phyloP scores from a whole-genome alignment of 2,888 invertebrate species.

The Dasysyrphus albostriatus region DNA sequence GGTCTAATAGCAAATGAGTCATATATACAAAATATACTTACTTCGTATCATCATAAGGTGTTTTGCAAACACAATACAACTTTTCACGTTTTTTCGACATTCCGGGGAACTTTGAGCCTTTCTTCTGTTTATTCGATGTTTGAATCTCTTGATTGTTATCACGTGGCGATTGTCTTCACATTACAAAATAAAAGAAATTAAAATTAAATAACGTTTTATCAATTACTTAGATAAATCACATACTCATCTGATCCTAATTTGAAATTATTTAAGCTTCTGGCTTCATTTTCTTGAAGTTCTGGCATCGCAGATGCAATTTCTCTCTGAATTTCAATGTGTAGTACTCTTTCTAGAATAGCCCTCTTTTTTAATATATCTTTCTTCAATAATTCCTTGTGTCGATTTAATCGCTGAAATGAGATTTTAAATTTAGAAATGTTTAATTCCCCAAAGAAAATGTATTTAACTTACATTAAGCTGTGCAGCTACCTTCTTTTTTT shows the following conservation, averaged over 20 bases:
- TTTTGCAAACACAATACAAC: conserved; percentile 95
- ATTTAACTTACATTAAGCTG: conserved; percentile 63
- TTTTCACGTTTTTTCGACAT: conserved; percentile 88
- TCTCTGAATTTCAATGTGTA: conserved; percentile 94
- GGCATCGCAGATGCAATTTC: conserved; percentile 88
- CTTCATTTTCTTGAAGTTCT: conserved; percentile 17
- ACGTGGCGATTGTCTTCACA: conserved; percentile 34
- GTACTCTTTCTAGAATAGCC: conserved; percentile 93
- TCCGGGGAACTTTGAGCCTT: conserved; percentile 63
- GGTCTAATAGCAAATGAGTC: too few relatives aligned
- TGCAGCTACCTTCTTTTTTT: conserved; percentile 45
- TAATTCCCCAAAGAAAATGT: not conserved
- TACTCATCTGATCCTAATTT: conserved; percentile 55
- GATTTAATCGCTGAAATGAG: conserved; percentile 89
- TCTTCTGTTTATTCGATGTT: conserved; percentile 46
- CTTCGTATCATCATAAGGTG: conserved; percentile 97
- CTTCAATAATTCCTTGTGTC: conserved; percentile 96
- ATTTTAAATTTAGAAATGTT: conserved; percentile 82
- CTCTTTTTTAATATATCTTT: conserved; percentile 97
- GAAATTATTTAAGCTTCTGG: conserved; percentile 20
- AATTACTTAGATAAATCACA: not conserved
- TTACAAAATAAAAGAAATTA: not conserved
- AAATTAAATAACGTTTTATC: not conserved
- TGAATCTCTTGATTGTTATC: conserved; percentile 41
- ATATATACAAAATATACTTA: conserved; percentile 84